Conservation (phyloP, 2,888 invertebrate species). For the Pimpla rufipes region DNA sequence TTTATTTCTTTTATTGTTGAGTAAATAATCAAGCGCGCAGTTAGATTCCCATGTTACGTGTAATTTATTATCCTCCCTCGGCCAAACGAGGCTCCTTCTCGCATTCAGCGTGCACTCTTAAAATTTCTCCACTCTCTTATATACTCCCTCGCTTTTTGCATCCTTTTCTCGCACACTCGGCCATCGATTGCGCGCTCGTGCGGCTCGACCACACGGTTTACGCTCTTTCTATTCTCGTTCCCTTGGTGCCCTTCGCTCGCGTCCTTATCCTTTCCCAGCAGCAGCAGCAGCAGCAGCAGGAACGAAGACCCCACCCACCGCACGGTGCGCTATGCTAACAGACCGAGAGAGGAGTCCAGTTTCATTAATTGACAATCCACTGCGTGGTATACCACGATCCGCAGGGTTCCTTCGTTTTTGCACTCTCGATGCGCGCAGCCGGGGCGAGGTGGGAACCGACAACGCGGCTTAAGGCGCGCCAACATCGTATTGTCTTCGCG, state of each 20-base stretch:
- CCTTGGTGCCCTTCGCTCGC: conserved; percentile 44
- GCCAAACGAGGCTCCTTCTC: conserved; percentile 63
- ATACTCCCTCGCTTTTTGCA: conserved; percentile 55
- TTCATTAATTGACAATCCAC: conserved; percentile 85
- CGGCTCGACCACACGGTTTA: conserved; percentile 13
- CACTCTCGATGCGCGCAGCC: conserved; percentile 9
- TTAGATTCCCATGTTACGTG: conserved; percentile 80
- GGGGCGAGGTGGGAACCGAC: conserved; percentile 83
- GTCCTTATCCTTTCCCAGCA: conserved; percentile 57
- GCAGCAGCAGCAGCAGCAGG: conserved; percentile 50
- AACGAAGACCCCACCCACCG: conserved; percentile 60
- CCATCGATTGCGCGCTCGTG: conserved; percentile 58
- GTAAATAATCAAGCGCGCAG: conserved; percentile 82
- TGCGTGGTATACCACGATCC: conserved; percentile 55
- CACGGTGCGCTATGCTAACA: conserved; percentile 80
- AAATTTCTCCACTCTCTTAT: conserved; percentile 70
- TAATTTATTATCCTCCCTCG: conserved; percentile 83
- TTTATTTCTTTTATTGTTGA: conserved; percentile 83
- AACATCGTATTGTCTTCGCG: conserved; percentile 84
- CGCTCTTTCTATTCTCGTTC: conserved; percentile 27
- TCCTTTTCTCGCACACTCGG: conserved; percentile 60
- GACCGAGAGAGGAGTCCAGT: conserved; percentile 73
- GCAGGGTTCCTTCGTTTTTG: conserved; percentile 45
- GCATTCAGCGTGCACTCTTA: conserved; percentile 69
- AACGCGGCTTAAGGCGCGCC: conserved; percentile 78